Conservation (phyloP, 1,140 invertebrate genomes). For the Caenorhabditis inopinata region DNA sequence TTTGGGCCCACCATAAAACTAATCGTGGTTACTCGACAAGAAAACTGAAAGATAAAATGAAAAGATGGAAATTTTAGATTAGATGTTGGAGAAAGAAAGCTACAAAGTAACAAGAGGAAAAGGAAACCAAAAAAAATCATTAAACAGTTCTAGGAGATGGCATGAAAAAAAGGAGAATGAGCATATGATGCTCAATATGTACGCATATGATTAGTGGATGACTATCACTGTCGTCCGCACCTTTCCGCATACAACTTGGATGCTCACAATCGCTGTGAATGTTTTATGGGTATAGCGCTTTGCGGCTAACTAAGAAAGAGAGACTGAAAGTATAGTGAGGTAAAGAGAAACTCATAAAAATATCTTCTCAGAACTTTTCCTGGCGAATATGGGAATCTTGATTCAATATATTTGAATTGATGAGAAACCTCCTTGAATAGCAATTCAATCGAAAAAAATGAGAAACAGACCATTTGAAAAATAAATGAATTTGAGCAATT, state of each 20-base stretch:
- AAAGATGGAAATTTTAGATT: conserved; percentile 2
- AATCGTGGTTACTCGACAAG: neutral
- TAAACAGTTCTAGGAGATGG: neutral
- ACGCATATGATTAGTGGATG: conserved; percentile 15
- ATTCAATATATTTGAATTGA: no score
- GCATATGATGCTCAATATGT: conserved; percentile 4
- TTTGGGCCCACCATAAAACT: conserved; percentile 19
- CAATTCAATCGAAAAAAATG: no score
- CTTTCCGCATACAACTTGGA: conserved; percentile 10
- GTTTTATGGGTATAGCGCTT: neutral
- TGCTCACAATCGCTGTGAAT: neutral
- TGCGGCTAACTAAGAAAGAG: neutral
- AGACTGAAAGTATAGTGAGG: neutral
- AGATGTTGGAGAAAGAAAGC: neutral
- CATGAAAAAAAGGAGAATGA: neutral
- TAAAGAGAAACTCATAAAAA: neutral
- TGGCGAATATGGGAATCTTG: no score
- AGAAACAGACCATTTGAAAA: no score
- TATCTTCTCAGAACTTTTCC: neutral
- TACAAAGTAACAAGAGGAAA: neutral
- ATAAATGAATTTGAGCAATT: no score
- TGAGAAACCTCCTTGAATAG: no score
- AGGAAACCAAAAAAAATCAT: neutral
- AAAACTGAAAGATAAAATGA: neutral
- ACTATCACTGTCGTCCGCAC: conserved; percentile 26